These are phyloP conservation scores for Musca vetustissima DNA, from an alignment of 1,140 invertebrate genomes.

Conservation along the genomic window DNA sequence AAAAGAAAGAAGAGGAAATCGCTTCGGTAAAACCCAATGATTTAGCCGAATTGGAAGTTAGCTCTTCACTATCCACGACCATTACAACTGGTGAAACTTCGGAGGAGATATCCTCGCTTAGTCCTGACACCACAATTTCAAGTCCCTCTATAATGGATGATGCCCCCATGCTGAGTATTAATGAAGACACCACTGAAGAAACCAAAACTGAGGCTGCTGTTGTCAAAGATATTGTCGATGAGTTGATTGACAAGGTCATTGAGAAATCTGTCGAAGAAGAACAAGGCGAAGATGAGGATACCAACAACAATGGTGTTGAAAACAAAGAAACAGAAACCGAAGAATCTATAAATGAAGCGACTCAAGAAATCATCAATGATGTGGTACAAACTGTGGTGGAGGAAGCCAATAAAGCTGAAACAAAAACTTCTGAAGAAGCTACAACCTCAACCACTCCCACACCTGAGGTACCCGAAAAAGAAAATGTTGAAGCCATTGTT, in stretches of 20 bases:
- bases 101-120: slow-evolving; percentile 34
- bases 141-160: slow-evolving; percentile 29
- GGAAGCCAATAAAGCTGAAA: neutral
- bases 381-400: slow-evolving; percentile 44
- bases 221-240: slow-evolving; percentile 49
- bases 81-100: slow-evolving; percentile 25
- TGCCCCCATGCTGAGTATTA: slow-evolving; percentile 23
- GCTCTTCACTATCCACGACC: slow-evolving; percentile 34
- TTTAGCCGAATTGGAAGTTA: slow-evolving; percentile 29
- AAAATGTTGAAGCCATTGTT: slow-evolving; percentile 44
- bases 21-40: slow-evolving; percentile 47
- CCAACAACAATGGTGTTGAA: slow-evolving; percentile 42
- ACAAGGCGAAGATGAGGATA: slow-evolving; percentile 33
- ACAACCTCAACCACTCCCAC: neutral
- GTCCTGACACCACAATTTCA: slow-evolving; percentile 31
- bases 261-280: neutral
- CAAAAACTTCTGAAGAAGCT: neutral
- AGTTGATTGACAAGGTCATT: slow-evolving; percentile 48
- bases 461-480: slow-evolving; percentile 26
- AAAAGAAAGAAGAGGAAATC: neutral
- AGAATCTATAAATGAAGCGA: slow-evolving; percentile 32
- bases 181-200: slow-evolving; percentile 22
- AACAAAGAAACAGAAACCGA: slow-evolving; percentile 20
- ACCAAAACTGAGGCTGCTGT: slow-evolving; percentile 30
- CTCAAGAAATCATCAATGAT: slow-evolving; percentile 44